Base-by-base conservation (phyloP, 1,140 invertebrate genomes). In the Cephus cinctus region DNA sequence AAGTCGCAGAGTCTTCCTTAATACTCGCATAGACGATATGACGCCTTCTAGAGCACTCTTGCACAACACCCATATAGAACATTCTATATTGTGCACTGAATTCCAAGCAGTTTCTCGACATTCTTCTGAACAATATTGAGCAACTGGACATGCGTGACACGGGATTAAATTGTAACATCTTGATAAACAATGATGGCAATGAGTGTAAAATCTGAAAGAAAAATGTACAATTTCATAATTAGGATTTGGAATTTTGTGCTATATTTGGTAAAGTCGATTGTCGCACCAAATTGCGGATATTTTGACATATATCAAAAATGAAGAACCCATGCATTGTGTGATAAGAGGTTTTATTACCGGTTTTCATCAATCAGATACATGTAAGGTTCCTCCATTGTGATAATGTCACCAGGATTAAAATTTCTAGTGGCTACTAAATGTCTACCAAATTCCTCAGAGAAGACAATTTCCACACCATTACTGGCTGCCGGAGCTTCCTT, bases 311-410 rank as follows among this genome's bases (percentile, higher is more conserved):
- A n/a, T n/a, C n/a, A 49, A 50, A 55, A 23, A 5, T 5, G 36
- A 32, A 30, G 14, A 30, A 11, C 3, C 2, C 12, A 30, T 11
- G 2, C 12, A 11, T 30, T 12, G 27, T 16, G 19, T 38, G 36
- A 42, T 14, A 22, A 23, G 6, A 11, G 11, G 15, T 23, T 25
- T n/a, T 12, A 65, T 57, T 76, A 81, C 70, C 85, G 82, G 43
- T 83, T 74, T 34, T 82, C 79, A 31, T 90, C 74, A 21, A 93
- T 69, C 4, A 90, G 75, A 19, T 82, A 81, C 35, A 85, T 81
- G 70, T 86, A 94, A 9, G 93, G 89, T 53, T 87, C 76, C 74
- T 96, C 93, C 27, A 87, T 76, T 32, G 86, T 86, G 3, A 96
- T 55, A 18, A 93, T 75, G 67, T 94, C 88, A 2, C 92, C 93